Evolutionary conservation across 2,797 vertebrate genomes (phyloP), one percentile per base, ranked within the genome.

Genomic region (Myotis findleyi): DNA sequence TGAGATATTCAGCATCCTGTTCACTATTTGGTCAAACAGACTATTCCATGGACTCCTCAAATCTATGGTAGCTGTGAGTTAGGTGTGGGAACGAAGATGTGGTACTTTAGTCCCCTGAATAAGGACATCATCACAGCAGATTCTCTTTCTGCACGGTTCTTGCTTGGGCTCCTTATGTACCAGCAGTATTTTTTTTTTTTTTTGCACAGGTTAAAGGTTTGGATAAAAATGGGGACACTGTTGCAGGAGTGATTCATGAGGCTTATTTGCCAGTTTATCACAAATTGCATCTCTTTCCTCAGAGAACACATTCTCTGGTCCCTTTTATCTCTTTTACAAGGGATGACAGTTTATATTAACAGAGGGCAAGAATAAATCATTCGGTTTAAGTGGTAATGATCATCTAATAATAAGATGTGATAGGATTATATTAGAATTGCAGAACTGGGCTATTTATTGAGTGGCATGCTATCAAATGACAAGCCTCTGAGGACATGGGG

Each of bases 331-430:
- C n/a, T 93, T 94, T 94, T 72, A 76, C 17, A 93, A 88, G 62
- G 33, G 59, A 93, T 86, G 90, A 89, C 91, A 95, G 75, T 68
- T 38, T 94, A 49, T 93, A 87, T 94, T 96, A 96, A 88, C 18
- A 90, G 57, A 94, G 96, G 89, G 91, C 94, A 93, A 81, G 83
- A 87, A 93, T 84, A 94, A 92, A 96, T 95, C 30, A 95, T 57
- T 87, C 41, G 36, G 85, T 81, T 90, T 95, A 97, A 93, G 75
- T 95, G 85, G 95, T 96, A 97, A 97, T 96, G 91, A 97, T 96
- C 64, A 94, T 53, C 93, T 93, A 94, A 93, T 95, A 96, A 96
- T 94, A 94, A 92, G 71, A 94, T 94, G 59, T 95, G 92, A 96
- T 91, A 92, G 53, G 14, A 93, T 92, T 95, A 81, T 94, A 91